Conservation (phyloP, 1,140 invertebrate species). For the Kradibia gibbosae region DNA sequence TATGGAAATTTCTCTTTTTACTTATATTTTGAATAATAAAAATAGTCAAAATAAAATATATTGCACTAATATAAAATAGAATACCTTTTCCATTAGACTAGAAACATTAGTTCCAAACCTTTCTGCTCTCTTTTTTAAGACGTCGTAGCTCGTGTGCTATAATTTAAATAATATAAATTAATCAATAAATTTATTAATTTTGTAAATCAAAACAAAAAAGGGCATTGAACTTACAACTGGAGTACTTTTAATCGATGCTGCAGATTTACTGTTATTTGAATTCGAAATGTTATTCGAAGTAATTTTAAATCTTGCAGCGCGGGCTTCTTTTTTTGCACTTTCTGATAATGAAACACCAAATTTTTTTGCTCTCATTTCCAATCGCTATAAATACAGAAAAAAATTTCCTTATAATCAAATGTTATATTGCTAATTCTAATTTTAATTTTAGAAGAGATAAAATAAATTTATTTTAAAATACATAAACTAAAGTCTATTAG, state of each 20-base stretch:
- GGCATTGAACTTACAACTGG: conserved; percentile 58
- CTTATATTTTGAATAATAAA: too few species aligned
- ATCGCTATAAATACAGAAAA: conserved; percentile 65
- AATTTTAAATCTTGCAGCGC: conserved; percentile 78
- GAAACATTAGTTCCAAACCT: conserved; percentile 84
- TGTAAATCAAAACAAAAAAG: conserved; percentile 32
- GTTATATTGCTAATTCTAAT: background rate
- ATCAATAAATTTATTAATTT: conserved; percentile 9
- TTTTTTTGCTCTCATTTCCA: conserved; percentile 85
- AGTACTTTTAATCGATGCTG: conserved; percentile 61
- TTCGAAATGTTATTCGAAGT: conserved; percentile 50
- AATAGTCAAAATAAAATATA: background rate
- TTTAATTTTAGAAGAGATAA: background rate
- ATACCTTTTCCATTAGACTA: conserved; percentile 77
- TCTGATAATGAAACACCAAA: conserved; percentile 80
- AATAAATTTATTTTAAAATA: too few species aligned
- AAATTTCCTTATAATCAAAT: background rate
- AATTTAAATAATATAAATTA: conserved; percentile 46
- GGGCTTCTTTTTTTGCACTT: conserved; percentile 77
- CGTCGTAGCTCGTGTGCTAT: conserved; percentile 74
- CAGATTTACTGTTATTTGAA: conserved; percentile 54
- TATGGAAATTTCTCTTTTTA: too few species aligned
- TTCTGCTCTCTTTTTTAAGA: conserved; percentile 82
- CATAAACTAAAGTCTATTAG: too few species aligned
- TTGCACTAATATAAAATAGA: conserved; percentile 6